phyloP scores from a whole-genome alignment of 1,140 invertebrate genomes.

The Marisa cornuarietis region DNA sequence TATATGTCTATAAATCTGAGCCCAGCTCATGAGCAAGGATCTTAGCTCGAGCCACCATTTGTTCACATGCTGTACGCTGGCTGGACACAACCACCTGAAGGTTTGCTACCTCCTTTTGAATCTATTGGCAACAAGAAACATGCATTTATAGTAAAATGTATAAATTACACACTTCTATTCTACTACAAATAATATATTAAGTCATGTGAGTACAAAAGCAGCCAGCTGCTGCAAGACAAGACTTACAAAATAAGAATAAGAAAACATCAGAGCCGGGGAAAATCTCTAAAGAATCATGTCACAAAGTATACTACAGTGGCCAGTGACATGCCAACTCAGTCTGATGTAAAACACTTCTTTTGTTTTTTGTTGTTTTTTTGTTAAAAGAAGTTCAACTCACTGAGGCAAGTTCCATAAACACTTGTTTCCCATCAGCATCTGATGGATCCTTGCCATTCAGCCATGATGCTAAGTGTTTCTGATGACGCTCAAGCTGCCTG shows the following conservation, averaged over 20 bases:
- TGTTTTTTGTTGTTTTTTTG: too few relatives aligned
- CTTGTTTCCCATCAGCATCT: not conserved
- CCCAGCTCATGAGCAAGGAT: conserved; percentile 18
- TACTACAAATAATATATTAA: too few relatives aligned
- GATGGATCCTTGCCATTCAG: not conserved
- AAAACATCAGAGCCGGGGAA: too few relatives aligned
- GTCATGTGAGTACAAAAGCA: too few relatives aligned
- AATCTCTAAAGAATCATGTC: too few relatives aligned
- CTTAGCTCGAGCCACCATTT: conserved; percentile 21
- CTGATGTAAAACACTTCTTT: too few relatives aligned
- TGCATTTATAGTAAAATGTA: too few relatives aligned
- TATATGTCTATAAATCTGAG: not conserved
- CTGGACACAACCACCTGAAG: conserved; percentile 27
- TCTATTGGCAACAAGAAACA: conserved; percentile 18
- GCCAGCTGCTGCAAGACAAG: too few relatives aligned
- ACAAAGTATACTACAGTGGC: too few relatives aligned
- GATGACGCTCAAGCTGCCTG: conserved; percentile 1
- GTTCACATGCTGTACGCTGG: conserved; percentile 24
- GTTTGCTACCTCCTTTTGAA: conserved; percentile 29
- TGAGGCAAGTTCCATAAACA: not conserved
- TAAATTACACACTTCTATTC: too few relatives aligned
- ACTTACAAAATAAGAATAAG: too few relatives aligned
- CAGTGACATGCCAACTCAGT: too few relatives aligned
- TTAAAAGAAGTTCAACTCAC: not conserved
- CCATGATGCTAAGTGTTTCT: conserved; percentile 2